phyloP scores from a whole-genome alignment of 1,140 invertebrate genomes.

The Hycleus cichorii region DNA sequence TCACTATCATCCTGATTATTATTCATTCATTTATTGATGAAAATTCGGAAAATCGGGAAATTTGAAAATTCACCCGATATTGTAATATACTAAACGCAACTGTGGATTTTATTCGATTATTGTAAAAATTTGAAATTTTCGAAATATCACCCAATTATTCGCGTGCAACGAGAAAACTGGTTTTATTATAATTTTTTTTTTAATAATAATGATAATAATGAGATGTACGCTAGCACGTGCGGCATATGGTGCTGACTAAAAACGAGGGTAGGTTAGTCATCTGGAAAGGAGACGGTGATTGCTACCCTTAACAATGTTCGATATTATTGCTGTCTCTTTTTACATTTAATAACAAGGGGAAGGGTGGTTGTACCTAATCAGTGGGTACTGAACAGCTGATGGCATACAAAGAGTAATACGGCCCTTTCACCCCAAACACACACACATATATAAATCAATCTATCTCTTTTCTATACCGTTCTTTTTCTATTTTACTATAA shows the following conservation, averaged over 20 bases:
- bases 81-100: too few species aligned
- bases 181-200: slow-evolving; percentile 2
- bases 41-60: too few species aligned
- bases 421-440: slow-evolving; percentile 7
- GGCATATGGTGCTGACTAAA: slow-evolving; percentile 11
- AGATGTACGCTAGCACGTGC: slow-evolving; percentile 1
- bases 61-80: too few species aligned
- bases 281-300: slow-evolving; percentile 8
- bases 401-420: slow-evolving; percentile 5
- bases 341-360: slow-evolving; percentile 14
- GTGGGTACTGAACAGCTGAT: slow-evolving; percentile 17
- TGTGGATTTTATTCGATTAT: too few species aligned
- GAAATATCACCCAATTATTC: too few species aligned
- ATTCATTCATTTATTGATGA: too few species aligned
- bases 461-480: too few species aligned
- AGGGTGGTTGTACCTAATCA: slow-evolving; percentile 12
- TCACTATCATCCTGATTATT: not conserved
- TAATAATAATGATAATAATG: not conserved
- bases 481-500: too few species aligned
- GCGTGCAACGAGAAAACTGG: not conserved
- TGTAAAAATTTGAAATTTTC: too few species aligned
- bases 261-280: slow-evolving; percentile 6
- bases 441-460: too few species aligned
- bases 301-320: slow-evolving; percentile 7
- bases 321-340: slow-evolving; percentile 4